Evolutionary conservation across 1,140 invertebrate species (phyloP), one percentile per base, ranked within the genome.

Genomic region (Apis mellifera): DNA sequence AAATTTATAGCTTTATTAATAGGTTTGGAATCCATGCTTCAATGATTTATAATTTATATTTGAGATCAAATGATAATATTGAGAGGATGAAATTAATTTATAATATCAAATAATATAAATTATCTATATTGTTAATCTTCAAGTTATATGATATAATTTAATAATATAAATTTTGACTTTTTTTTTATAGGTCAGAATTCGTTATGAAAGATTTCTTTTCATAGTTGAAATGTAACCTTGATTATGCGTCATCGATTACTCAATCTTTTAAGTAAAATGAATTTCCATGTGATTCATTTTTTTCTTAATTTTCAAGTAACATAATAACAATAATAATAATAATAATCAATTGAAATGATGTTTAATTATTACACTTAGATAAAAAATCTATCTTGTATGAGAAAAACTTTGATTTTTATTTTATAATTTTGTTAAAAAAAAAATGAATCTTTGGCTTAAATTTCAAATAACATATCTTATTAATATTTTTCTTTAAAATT

Each of bases 221-320:
- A 48, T 26, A 19, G 69, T 66, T 42, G 23, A 69, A 17, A 42
- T 68, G 65, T 15, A 8, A 32, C 76, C 84, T 86, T 86, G 85
- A 23, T 68, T 52, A 26, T 85, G 64, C 50, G 69, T 77, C 68
- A 85, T 12, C 57, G 65, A 57, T 52, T 77, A 8, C 32, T 78
- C 42, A 65, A 83, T 13, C 60, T 72, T 83, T 54, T 9, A 19
- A 1, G 15, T 52, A 64, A 57, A 50, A 42, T 26, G 26, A 12
- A 52, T 32, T 62, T 12, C 15, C n/a, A 13, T 11, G 23, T 13
- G 9, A 26, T 55, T 64, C 2, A 19, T 55, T 42, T 17, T 57
- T 48, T 19, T 50, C n/a, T n/a, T 5, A 5, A 12, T 32, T 17
- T 15, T 19, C 15, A 17, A 7, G 9, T 23, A 0, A 57, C 1